phyloP scores from a whole-genome alignment of 2,888 invertebrate species.

The Heliconius aoede region DNA sequence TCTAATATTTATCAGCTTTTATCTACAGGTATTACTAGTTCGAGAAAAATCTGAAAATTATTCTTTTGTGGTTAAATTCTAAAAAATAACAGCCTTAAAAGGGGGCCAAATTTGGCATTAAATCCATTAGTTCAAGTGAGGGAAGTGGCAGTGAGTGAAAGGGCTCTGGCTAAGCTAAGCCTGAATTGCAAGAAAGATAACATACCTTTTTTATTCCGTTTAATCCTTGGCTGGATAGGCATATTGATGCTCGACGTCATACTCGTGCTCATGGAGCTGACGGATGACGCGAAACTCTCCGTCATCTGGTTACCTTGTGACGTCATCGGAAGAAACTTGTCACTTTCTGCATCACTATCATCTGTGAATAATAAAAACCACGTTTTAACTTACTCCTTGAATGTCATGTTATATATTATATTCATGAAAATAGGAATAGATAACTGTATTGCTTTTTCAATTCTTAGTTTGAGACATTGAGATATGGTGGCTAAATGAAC shows the following conservation, averaged over 20 bases:
- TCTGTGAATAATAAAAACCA: conserved; percentile 67
- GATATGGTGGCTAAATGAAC: no score
- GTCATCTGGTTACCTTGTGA: conserved; percentile 81
- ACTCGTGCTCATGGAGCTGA: conserved; percentile 88
- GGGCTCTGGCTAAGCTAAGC: no score
- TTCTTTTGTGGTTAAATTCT: no score
- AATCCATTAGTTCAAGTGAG: no score
- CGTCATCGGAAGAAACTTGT: conserved; percentile 86
- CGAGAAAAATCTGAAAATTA: no score
- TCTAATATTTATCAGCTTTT: no score
- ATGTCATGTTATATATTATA: background rate
- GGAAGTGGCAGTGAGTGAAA: no score
- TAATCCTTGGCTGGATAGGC: conserved; percentile 68
- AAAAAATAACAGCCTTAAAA: no score
- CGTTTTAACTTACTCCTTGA: background rate
- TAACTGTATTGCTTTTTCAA: background rate
- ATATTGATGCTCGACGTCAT: conserved; percentile 84
- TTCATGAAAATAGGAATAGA: background rate
- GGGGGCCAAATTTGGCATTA: no score
- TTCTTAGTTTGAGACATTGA: background rate
- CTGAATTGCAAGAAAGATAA: no score
- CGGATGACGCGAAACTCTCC: conserved; percentile 86
- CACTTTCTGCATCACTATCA: conserved; percentile 87
- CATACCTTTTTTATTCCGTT: conserved; percentile 74
- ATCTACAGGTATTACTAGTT: no score